Evolutionary conservation across 2,113 vertebrate species (phyloP), one percentile per base, ranked within the genome.

Genomic region (Hypomesus transpacificus): DNA sequence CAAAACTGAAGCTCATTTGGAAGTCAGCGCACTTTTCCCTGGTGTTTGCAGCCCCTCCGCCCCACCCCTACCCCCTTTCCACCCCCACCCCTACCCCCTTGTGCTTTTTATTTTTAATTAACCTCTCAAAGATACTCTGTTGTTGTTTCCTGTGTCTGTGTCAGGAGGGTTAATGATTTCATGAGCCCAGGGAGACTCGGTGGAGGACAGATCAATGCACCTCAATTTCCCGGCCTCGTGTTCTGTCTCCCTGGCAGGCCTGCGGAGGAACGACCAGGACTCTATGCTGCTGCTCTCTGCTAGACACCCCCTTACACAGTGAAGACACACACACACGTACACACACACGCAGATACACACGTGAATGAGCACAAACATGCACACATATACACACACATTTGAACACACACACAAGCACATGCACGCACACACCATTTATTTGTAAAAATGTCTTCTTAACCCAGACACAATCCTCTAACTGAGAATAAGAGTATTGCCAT

Each of bases 51-150:
- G 13, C 82, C 81, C 69, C 74, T 72, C 62, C 76, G 69, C 75
- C 50, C 75, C 75, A 70, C 81, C 81, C 85, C 74, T 57, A 75
- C 57, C 22, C 81, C 76, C 69, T 66, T 70, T 21, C 54, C 28
- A 14, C 82, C 75, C 50, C 75, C 75, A 70, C 81, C 81, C 85
- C 73, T 56, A 75, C 57, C 22, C 81, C 76, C 69, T 68, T 70
- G 75, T 59, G 77, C 84, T 83, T 46, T 88, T 90, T 91, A 91
- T 90, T 92, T 92, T 92, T 93, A 93, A 93, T 93, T 92, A 93
- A 93, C 92, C 92, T 93, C 87, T 84, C 84, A 89, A 87, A 92
- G 91, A 92, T 86, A 91, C 88, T 80, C 77, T 86, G 87, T 87
- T 90, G 90, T 89, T 86, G 86, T 87, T 91, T 87, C 87, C 87